Base-by-base conservation (phyloP, 2,113 vertebrate species). In the Recurvirostra avosetta region DNA sequence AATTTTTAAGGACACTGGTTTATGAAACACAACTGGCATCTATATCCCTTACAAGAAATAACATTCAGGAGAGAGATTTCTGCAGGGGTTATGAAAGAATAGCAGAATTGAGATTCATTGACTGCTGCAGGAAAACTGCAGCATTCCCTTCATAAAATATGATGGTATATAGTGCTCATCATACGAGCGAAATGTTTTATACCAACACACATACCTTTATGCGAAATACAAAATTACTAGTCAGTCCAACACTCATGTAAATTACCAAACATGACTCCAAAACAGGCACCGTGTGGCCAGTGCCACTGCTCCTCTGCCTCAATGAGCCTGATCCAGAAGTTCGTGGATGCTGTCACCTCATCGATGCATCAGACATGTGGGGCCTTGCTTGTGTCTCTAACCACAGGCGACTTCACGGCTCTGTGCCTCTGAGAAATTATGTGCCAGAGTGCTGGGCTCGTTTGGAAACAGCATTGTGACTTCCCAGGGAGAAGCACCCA, bases 261-360 rank as follows among this genome's bases (percentile, higher is more conserved):
- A 8, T 7, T 61, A 63, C 16, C 79, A 84, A 61, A 16, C 1
- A 1, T 5, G 2, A 26, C 23, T 70, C 56, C 88, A 56, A 45
- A 86, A 63, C 0, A 1, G 40, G 27, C 66, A 66, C 50, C 0
- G 0, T 2, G 41, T 32, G 34, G 40, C 15, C 66, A 65, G 47
- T 15, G 53, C 21, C 86, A 78, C 49, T 76, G 70, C 70, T 90
- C 17, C 79, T 36, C 40, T 70, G 49, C 47, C 73, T 29, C 62
- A 10, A 8, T 5, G 30, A 63, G 36, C 34, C 80, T 15, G 10
- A 11, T 21, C 63, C 49, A 87, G 62, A 6, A 6, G n/a, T 2
- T 14, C 3, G 3, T 65, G 84, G 61, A 21, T 68, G 73, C 43
- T 75, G 3, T 52, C 83, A 87, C 89, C 61, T 74, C 76, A 21